Evolutionary conservation across 1,140 invertebrate genomes (phyloP), one percentile per base, ranked within the genome.

Genomic region (Hycleus phaleratus): DNA sequence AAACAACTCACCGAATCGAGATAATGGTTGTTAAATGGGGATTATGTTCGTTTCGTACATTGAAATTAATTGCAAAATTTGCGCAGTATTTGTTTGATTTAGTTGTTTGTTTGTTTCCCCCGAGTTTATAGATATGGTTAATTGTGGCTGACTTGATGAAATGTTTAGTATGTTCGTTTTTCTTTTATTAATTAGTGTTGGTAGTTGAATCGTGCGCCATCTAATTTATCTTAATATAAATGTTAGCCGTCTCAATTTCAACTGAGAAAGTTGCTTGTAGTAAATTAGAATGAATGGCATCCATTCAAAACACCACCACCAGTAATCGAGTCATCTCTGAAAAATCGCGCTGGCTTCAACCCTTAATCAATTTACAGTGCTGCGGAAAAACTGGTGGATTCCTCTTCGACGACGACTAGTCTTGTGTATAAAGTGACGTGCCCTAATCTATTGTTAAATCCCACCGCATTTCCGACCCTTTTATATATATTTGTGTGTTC

Each of bases 271-370:
- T 59, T 50, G 38, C 61, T 56, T 56, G 61, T 59, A 56, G 45
- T 49, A 62, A 62, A 62, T 62, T 62, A 56, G 57, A 62, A 62
- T 59, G 60, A 59, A 62, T 62, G 38, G 60, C 60, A 48, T 50
- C 57, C 56, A 42, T 52, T 62, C 50, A 47, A 51, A 40, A 9
- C 11, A 32, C 7, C 46, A 46, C 45, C 26, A 42, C 49, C 50
- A 62, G 60, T 62, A 62, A 62, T 62, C 56, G 60, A 61, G 56
- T 61, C 60, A 54, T 58, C 57, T 43, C 48, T 60, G 61, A 63
- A 60, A 63, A 63, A 63, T 60, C 47, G 53, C 56, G 44, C 46
- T 43, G 46, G 46, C 58, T 62, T 62, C 60, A 49, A 60, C 32
- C 52, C 49, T 42, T 62, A 62, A 62, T 62, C 61, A 62, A 62